Evolutionary conservation across 2,113 vertebrate species (phyloP).

Genomic region (Sphaerodactylus townsendi): DNA sequence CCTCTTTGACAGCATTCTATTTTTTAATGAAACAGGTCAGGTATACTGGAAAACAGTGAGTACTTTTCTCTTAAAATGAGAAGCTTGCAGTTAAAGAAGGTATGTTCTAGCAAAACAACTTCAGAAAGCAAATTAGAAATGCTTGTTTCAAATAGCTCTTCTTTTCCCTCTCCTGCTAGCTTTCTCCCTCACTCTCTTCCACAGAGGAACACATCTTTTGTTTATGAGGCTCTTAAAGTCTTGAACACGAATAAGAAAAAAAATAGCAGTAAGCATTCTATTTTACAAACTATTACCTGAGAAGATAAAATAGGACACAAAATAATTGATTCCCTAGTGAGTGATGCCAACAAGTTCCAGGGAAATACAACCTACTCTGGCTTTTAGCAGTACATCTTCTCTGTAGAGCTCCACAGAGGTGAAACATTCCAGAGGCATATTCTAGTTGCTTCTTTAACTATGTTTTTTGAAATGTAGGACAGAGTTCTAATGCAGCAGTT

Average conservation of each 20-base stretch:
- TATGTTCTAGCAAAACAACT: slow-evolving; percentile 41
- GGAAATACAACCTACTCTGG: background rate
- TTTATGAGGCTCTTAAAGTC: background rate
- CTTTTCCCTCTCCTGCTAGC: too few species aligned
- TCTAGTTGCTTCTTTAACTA: background rate
- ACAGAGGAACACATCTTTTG: too few species aligned
- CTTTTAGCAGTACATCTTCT: background rate
- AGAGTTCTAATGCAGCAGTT: background rate
- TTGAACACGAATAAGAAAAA: too few species aligned
- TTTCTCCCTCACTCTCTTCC: too few species aligned
- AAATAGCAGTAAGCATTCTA: background rate
- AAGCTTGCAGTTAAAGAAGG: slow-evolving; percentile 26
- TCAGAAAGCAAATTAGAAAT: slow-evolving; percentile 49
- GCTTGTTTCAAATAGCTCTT: background rate
- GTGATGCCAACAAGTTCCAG: background rate
- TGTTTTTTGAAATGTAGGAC: background rate
- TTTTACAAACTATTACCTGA: background rate
- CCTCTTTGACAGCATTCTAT: slow-evolving; percentile 16
- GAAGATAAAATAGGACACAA: background rate
- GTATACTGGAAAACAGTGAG: background rate
- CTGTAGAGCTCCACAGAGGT: background rate
- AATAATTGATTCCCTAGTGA: background rate
- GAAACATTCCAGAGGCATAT: background rate
- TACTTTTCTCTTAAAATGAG: background rate
- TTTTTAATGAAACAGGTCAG: slow-evolving; percentile 15